Percentiles rank a stretch among this genome's conserved stretches.
Evolutionary conservation across 2,113 vertebrate genomes (phyloP).

Genomic region (Lampris megalopsis): DNA sequence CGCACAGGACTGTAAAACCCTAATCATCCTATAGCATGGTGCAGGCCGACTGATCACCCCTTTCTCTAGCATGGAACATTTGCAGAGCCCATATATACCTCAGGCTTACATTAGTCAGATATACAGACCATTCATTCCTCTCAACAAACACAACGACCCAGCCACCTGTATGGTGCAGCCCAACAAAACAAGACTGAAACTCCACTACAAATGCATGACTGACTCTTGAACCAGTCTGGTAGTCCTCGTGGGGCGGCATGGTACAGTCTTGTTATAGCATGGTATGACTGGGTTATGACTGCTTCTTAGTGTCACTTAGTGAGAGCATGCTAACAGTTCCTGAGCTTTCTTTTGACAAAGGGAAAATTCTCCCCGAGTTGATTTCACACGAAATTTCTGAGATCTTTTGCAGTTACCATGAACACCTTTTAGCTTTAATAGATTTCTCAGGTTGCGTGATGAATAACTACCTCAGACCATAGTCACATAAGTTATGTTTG

Average conservation of each 20-base stretch:
- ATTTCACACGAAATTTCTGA: background rate
- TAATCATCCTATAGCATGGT: constrained; percentile 28
- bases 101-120: background rate
- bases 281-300: constrained; percentile 15
- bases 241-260: constrained; percentile 44
- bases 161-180: constrained; percentile 51
- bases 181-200: constrained; percentile 11
- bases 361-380: background rate
- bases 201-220: constrained; percentile 43
- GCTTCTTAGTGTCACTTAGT: background rate
- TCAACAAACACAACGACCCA: background rate
- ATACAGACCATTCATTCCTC: background rate
- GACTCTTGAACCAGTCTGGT: constrained; percentile 3
- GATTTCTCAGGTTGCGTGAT: background rate
- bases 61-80: constrained; percentile 25
- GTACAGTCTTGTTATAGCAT: constrained; percentile 4
- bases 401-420: background rate
- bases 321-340: background rate
- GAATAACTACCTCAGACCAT: background rate
- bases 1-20: constrained; percentile 27
- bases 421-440: background rate
- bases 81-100: background rate
- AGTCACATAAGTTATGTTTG: background rate
- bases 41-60: constrained; percentile 18
- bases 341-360: background rate